Evolutionary conservation across 2,797 vertebrate genomes (phyloP).

Genomic region (Falco biarmicus): DNA sequence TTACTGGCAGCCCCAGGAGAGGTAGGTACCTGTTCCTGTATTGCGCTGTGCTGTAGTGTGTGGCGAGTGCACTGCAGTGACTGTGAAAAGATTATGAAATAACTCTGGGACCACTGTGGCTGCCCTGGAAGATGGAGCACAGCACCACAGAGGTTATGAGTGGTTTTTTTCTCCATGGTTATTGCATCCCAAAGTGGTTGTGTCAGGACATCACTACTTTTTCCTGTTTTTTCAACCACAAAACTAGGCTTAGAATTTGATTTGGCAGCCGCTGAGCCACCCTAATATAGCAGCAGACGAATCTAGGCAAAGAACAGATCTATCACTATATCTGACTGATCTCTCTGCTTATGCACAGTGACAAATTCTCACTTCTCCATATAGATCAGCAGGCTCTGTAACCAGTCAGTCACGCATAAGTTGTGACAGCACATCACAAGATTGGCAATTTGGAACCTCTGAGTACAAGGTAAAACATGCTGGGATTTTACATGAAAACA

Average conservation of each 20-base stretch:
- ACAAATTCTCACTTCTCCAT: slow-evolving; percentile 82
- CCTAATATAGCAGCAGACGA: slow-evolving; percentile 76
- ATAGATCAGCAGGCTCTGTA: slow-evolving; percentile 77
- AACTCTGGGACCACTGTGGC: not conserved
- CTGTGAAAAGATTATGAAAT: not conserved
- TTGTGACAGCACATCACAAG: slow-evolving; percentile 74
- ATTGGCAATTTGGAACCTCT: slow-evolving; percentile 65
- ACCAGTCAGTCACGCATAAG: slow-evolving; percentile 73
- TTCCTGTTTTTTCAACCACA: slow-evolving; percentile 44
- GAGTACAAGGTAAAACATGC: slow-evolving; percentile 71
- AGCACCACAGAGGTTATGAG: slow-evolving; percentile 16
- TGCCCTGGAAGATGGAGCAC: not conserved
- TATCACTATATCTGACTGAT: slow-evolving; percentile 80
- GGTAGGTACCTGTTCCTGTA: not conserved
- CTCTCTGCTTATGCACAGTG: slow-evolving; percentile 79
- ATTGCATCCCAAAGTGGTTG: slow-evolving; percentile 43
- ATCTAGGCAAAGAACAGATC: slow-evolving; percentile 78
- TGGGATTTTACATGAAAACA: slow-evolving; percentile 57
- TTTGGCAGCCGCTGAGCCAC: slow-evolving; percentile 71
- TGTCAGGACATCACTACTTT: slow-evolving; percentile 58
- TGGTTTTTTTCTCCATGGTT: slow-evolving; percentile 11
- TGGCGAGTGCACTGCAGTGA: not conserved
- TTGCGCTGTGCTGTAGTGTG: not conserved
- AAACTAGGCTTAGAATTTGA: slow-evolving; percentile 70
- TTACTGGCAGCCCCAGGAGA: not conserved